Base-by-base conservation (phyloP, 1,140 invertebrate species). In the Latrodectus geometricus region DNA sequence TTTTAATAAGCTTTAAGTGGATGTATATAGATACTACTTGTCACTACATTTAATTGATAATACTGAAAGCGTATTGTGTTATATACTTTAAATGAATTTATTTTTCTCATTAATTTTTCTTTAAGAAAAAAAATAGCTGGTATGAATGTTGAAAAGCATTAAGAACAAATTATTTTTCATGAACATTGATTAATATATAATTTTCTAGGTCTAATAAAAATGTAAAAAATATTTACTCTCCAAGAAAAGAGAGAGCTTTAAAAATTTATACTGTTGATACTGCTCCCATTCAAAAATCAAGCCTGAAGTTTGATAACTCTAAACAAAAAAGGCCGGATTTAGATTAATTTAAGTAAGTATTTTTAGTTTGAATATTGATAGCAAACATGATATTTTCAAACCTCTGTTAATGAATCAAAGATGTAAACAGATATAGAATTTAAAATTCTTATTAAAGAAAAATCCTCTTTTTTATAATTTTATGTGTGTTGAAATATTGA, bases 251-350 rank as follows among this genome's bases (percentile, higher is more conserved):
- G 91, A 92, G 93, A 89, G 94, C 93, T 7, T 91, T 96, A 50
- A 95, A 95, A 91, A 96, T 96, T 89, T 95, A 95, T 91, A 91
- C 95, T 35, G 20, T 79, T 80, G 94, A 95, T 88, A 90, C 90
- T 61, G 75, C 65, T 69, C 85, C 88, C 49, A 7, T 86, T 35
- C 4, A 56, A 79, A 11, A 54, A 61, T 61, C 82, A 17, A 82
- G 20, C 50, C 81, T 49, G 48, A 75, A 66, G n/a, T 48, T 54
- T 56, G 68, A 72, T 66, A 69, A 48, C 52, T 35, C 65, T 66
- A 65, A 80, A 61, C 82, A 49, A 50, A 20, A 61, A 66, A 74
- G 77, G 70, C 83, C 83, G 48, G 83, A 86, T 78, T 61, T 86
- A 21, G 83, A 86, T 72, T 86, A 65, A 86, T 50, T 69, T 12